Evolutionary conservation across 2,113 vertebrate genomes (phyloP).

Genomic region (Peromyscus californicus): DNA sequence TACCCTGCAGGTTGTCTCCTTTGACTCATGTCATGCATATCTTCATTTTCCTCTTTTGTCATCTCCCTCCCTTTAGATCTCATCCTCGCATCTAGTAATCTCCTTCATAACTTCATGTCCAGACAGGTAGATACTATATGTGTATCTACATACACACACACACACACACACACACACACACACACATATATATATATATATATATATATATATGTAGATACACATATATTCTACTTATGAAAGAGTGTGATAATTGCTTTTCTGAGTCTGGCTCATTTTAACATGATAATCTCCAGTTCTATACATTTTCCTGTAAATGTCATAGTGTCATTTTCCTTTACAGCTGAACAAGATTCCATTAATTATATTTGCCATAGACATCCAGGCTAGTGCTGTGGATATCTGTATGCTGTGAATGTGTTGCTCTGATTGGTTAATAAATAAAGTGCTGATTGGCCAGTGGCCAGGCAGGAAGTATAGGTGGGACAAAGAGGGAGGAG

Average conservation of each 20-base stretch:
- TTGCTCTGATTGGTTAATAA: too few species aligned
- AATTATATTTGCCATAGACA: neutral
- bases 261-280: neutral
- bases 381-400: too few species aligned
- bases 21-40: rapidly evolving
- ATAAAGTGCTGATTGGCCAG: too few species aligned
- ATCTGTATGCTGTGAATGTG: too few species aligned
- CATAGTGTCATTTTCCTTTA: neutral
- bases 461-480: too few species aligned
- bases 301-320: neutral
- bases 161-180: too few species aligned
- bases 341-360: neutral
- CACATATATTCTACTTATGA: neutral
- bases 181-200: too few species aligned
- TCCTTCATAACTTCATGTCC: neutral
- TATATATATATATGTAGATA: neutral
- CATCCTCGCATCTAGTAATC: too few species aligned
- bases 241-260: neutral
- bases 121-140: neutral
- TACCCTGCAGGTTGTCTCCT: neutral
- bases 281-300: neutral
- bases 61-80: neutral
- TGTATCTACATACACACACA: too few species aligned
- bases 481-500: too few species aligned
- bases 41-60: neutral